Evolutionary conservation across 2,797 vertebrate species (phyloP).

Genomic region (Pampus argenteus): DNA sequence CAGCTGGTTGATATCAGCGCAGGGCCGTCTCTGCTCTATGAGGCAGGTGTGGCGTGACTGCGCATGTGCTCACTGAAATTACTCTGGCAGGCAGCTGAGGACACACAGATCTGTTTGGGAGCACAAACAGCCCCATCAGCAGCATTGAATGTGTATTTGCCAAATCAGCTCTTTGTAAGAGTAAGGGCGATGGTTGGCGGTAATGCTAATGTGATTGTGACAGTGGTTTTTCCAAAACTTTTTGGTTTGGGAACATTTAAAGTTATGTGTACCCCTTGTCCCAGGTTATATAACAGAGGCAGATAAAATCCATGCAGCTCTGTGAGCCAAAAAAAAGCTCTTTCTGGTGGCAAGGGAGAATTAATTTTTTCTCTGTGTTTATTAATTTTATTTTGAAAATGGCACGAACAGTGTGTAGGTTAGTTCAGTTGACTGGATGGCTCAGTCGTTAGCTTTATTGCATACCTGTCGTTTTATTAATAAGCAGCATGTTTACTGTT

Average conservation of each 20-base stretch:
- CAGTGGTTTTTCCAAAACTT: not conserved
- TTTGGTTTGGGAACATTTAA: not conserved
- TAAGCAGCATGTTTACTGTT: not conserved
- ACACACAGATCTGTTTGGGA: slow-evolving; percentile 34
- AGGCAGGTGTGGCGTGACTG: slow-evolving; percentile 48
- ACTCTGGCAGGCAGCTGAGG: slow-evolving; percentile 34
- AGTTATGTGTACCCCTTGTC: not conserved
- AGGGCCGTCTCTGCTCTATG: slow-evolving; percentile 13
- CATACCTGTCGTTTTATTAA: no score
- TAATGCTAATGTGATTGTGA: not conserved
- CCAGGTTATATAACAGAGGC: slow-evolving; percentile 25
- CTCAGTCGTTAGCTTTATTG: no score
- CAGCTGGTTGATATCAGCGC: slow-evolving; percentile 31
- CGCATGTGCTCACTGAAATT: slow-evolving; percentile 32
- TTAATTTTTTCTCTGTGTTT: slow-evolving; percentile 21
- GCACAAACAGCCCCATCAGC: slow-evolving; percentile 30
- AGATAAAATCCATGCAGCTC: slow-evolving; percentile 53
- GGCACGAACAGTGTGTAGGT: not conserved
- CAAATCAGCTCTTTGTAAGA: slow-evolving; percentile 42
- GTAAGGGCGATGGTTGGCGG: not conserved
- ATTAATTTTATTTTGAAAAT: slow-evolving; percentile 25
- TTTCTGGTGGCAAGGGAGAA: slow-evolving; percentile 21
- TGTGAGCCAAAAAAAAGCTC: slow-evolving; percentile 36
- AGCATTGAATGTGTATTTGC: slow-evolving; percentile 23
- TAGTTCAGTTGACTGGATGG: not conserved